Evolutionary conservation across 2,888 invertebrate genomes (phyloP), one percentile per base, ranked within the genome.

Genomic region (Papilio elwesi): DNA sequence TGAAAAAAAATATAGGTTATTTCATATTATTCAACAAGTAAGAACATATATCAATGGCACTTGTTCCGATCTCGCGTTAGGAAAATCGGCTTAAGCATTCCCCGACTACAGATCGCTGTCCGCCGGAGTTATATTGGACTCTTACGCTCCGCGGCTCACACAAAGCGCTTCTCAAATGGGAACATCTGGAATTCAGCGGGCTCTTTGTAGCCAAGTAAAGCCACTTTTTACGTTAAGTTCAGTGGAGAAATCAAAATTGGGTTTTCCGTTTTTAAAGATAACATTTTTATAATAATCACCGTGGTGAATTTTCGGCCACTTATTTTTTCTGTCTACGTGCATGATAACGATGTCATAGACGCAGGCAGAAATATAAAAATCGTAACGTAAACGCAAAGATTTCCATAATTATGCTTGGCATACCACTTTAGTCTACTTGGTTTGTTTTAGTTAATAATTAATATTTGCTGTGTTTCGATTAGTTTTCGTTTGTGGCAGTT

Each of bases 121-220:
- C 78, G 77, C 69, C 78, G 70, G 79, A 80, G 85, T 83, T 80
- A 83, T 87, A 88, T 88, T 86, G 86, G 83, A 86, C 87, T 86
- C 84, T 85, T 83, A 84, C 83, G 84, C 83, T 84, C 80, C 83
- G 79, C 78, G 81, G 78, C 74, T 76, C 79, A 74, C 78, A 82
- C 84, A 87, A 86, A 87, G 84, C 73, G 55, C 0, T 26, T 43
- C 53, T 48, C 36, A 53, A 49, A 63, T 64, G 53, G 64, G 62
- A 53, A 68, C 68, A 38, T 68, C 63, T 53, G 49, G 53, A n/a
- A 57, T 52, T 52, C 57, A 55, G 53, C 49, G 65, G 49, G 51
- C 43, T 43, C 71, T 71, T 71, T 71, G 71, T 71, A 26, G 62
- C 26, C 59, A 16, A 62, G 52, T 67, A 51, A 62, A 47, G 47